Percentiles rank a stretch among this genome's conserved stretches.
These are phyloP conservation scores for Drosophila parabipectinata DNA, from an alignment of 1,140 invertebrate species.

Conservation along the genomic window DNA sequence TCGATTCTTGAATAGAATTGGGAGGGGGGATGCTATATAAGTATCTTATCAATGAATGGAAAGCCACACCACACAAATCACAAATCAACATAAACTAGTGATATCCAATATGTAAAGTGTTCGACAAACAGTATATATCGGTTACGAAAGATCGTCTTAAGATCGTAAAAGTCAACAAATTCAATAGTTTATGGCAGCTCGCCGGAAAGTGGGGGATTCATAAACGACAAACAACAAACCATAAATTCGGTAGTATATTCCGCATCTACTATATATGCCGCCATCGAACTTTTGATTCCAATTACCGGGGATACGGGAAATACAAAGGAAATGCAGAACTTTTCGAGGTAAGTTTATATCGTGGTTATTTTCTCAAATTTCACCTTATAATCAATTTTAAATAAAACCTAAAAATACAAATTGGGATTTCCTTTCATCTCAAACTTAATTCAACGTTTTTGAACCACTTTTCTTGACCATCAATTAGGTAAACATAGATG, in stretches of 20 bases:
- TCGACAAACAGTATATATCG: constrained; percentile 54
- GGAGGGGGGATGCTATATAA: neutral
- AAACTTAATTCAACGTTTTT: constrained; percentile 16
- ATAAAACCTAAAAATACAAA: constrained; percentile 3
- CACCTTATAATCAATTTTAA: constrained; percentile 1
- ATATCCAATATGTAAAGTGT: constrained; percentile 66
- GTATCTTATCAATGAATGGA: constrained; percentile 47
- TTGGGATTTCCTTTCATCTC: neutral
- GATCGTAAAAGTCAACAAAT: constrained; percentile 65
- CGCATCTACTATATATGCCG: constrained; percentile 24
- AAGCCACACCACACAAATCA: constrained; percentile 55
- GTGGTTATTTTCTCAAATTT: no score
- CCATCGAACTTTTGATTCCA: constrained; percentile 40
- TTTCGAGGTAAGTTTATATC: constrained; percentile 51
- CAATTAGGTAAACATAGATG: constrained; percentile 46
- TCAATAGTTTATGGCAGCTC: constrained; percentile 46
- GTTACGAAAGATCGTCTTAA: constrained; percentile 47
- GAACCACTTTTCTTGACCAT: constrained; percentile 25
- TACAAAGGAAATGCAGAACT: constrained; percentile 71
- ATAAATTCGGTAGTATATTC: constrained; percentile 40
- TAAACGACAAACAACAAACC: constrained; percentile 46
- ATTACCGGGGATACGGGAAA: constrained; percentile 34
- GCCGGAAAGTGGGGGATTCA: constrained; percentile 29
- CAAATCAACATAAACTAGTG: constrained; percentile 64
- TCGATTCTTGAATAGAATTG: constrained; percentile 17